Percentiles rank a stretch among this genome's conserved stretches.
Evolutionary conservation across 2,113 vertebrate genomes (phyloP).

Genomic region (Tor tambroides): DNA sequence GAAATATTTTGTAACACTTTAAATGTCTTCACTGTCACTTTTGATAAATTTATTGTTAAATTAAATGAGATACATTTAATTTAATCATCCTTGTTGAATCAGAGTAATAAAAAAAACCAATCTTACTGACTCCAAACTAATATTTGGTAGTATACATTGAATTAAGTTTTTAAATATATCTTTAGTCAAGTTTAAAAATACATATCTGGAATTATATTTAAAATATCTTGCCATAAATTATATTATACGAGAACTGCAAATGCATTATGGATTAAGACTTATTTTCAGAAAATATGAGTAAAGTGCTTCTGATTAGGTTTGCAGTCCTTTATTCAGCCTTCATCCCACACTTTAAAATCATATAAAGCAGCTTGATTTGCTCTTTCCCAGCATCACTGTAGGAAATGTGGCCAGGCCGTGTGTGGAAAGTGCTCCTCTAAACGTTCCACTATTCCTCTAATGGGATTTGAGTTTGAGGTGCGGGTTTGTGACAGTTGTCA

Average conservation of each 20-base stretch:
- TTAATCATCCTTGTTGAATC: no score
- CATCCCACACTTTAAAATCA: not conserved
- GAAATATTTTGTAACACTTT: not conserved
- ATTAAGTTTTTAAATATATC: not conserved
- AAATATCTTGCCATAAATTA: not conserved
- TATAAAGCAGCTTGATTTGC: not conserved
- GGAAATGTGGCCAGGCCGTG: slow-evolving; percentile 94
- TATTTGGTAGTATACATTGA: no score
- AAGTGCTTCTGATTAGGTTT: not conserved
- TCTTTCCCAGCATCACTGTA: slow-evolving; percentile 89
- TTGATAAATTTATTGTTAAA: no score
- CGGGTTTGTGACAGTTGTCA: slow-evolving; percentile 95
- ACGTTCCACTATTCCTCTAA: slow-evolving; percentile 93
- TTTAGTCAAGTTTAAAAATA: not conserved
- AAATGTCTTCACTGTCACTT: not conserved
- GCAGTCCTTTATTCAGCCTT: not conserved
- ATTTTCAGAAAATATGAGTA: not conserved
- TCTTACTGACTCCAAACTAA: not conserved
- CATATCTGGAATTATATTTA: not conserved
- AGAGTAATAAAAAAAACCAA: no score
- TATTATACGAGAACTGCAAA: not conserved
- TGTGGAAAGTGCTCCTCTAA: slow-evolving; percentile 96
- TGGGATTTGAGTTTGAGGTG: slow-evolving; percentile 98
- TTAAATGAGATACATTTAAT: no score
- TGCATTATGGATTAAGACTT: not conserved